Base-by-base conservation (phyloP, 2,113 vertebrate genomes). In the Galeopterus variegatus region DNA sequence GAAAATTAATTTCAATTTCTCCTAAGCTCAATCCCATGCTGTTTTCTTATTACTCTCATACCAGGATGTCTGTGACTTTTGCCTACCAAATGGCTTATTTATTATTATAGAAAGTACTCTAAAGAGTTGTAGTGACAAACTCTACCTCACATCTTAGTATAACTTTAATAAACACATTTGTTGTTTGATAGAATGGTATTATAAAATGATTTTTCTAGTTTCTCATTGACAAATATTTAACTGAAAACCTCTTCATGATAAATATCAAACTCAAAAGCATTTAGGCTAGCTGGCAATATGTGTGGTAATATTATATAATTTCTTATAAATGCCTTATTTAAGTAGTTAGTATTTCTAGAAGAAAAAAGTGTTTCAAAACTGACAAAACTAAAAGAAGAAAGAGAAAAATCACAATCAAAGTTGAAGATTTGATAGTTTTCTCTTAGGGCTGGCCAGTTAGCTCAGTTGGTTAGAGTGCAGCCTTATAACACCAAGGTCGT, bases 1-100 rank as follows among this genome's bases (percentile, higher is more conserved):
- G 98, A 98, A 98, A 97, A 98, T 95, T 98, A 97, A 90, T 98
- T 98, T 98, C 96, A 96, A 4, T 97, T 97, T 76, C 81, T 96
- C 92, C 82, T 92, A 97, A 92, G 26, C 92, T 69, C 48, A 96
- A 13, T 58, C 9, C 75, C 95, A 93, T 96, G 76, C 10, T 96
- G 60, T n/a, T 97, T 98, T 96, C 45, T 76, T 77, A 97, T 96
- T 97, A 98, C 13, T 80, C 26, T 4, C 36, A 72, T 88, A 54
- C 96, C 75, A 58, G 24, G 92, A 67, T 96, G 93, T 96, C 72
- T 88, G 36, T 97, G 97, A 76, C 87, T 95, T 86, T 69, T 41
- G 33, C 3, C 86, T 95, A 97, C 65, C 17, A 97, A 95, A 17
- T 23, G 70, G 77, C 79, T 84, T 96, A 60, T 94, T 93, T 72